Evolutionary conservation across 2,888 invertebrate genomes (phyloP), one percentile per base, ranked within the genome.

Genomic region (Cyclophora punctaria): DNA sequence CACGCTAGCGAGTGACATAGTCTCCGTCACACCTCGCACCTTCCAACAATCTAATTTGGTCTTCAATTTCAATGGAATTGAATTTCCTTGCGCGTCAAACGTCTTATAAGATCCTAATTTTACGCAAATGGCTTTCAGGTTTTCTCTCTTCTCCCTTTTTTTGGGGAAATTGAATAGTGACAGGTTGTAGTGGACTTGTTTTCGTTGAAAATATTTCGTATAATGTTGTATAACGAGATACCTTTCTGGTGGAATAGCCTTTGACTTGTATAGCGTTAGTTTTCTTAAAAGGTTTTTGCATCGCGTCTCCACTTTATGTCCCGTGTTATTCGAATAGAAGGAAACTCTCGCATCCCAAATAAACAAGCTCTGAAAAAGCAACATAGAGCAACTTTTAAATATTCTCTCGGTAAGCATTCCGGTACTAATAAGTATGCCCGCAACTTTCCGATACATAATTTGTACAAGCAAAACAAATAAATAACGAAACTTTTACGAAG

Each of bases 11-110:
- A 37, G 37, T 37, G 33, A 44, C 44, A 44, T 44, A 47, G 7
- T 46, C 49, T 51, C 52, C 48, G 44, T 54, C 49, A 50, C 55
- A 56, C 54, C 52, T 57, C 56, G 51, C 56, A 59, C 62, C 69
- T 71, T 67, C 59, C 63, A 59, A 69, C 67, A 76, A 80, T 82
- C 77, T 75, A 78, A 83, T 83, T 81, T 73, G 62, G 67, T 64
- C 67, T 71, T 70, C 76, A 74, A 80, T 83, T 81, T 77, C 67
- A 69, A 66, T 70, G 62, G 65, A 78, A 82, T 81, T 75, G 69
- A 80, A 80, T 84, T 75, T 73, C 63, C 68, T 67, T 66, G 62
- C 70, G 73, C 83, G 73, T 80, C 82, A 79, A 82, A 79, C 74
- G 72, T 75, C 73, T 77, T 75, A 75, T 73, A 71, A 75, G 74